Evolutionary conservation across 2,113 vertebrate species (phyloP).

Genomic region (Excalfactoria chinensis): DNA sequence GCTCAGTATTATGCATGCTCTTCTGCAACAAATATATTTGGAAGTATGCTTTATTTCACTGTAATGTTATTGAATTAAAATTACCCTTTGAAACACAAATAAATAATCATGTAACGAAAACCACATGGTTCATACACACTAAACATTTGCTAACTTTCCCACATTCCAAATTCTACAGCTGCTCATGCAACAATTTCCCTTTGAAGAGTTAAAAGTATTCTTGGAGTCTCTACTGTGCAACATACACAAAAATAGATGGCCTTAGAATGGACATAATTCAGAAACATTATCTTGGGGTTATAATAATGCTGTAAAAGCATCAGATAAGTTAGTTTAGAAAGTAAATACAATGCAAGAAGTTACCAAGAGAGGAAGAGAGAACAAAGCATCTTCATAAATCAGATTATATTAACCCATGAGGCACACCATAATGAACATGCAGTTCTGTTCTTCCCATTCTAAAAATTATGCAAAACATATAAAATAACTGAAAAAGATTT

Average conservation of each 20-base stretch:
- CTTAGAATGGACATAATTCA: background rate
- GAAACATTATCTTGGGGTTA: constrained; percentile 30
- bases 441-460: background rate
- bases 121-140: background rate
- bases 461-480: background rate
- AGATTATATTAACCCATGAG: constrained; percentile 25
- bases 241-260: background rate
- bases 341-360: constrained; percentile 33
- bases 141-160: background rate
- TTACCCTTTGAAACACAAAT: background rate
- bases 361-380: constrained; percentile 25
- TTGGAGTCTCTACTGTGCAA: background rate
- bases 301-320: constrained; percentile 51
- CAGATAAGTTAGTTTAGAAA: constrained; percentile 37
- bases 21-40: background rate
- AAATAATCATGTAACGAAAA: background rate
- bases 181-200: background rate
- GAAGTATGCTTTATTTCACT: background rate
- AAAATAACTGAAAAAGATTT: background rate
- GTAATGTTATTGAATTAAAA: background rate
- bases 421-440: background rate
- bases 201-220: background rate
- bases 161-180: background rate
- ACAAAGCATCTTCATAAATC: constrained; percentile 41
- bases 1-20: background rate